Evolutionary conservation across 2,888 invertebrate genomes (phyloP), one percentile per base, ranked within the genome.

Genomic region (Trachelus tabidus): DNA sequence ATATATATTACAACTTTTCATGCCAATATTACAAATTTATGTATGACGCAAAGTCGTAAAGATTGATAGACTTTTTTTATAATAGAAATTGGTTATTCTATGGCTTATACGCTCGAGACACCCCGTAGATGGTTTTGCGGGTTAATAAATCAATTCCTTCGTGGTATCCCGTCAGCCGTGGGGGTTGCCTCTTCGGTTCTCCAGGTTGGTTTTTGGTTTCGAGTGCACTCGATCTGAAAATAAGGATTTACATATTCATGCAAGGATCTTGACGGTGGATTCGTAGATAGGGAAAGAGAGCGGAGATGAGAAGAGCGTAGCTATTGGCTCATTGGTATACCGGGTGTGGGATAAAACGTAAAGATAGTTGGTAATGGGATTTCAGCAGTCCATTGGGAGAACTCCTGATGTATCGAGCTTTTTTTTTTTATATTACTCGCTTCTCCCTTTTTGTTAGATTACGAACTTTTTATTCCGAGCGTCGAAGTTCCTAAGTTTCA

Each of bases 181-280:
- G 81, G 82, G 81, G 81, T 76, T 77, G 76, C 79, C 56, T 37
- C 73, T 82, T 83, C 78, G 82, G 80, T 82, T 84, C 85, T 87
- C 83, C 84, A 87, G 87, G 87, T 89, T 89, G 88, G 88, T 89
- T 90, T 90, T 90, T 89, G 89, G 90, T 90, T 90, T 90, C 89
- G 88, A 89, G 90, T 89, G 90, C 89, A 90, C 89, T 90, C 89
- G 89, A 90, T 90, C 88, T 84, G 90, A 90, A 91, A 90, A 91
- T 91, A 91, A 91, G 91, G 90, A 91, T 91, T 91, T 90, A 90
- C 91, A 91, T 91, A 91, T 91, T 91, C 91, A 91, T 91, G 90
- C 88, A 81, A 87, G 89, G 88, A 89, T 75, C 77, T 73, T 76
- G 56, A 56, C 56, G 56, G 56, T 56, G 56, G 56, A 56, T 56